Evolutionary conservation across 2,113 vertebrate species (phyloP).

Genomic region (Cervus canadensis): DNA sequence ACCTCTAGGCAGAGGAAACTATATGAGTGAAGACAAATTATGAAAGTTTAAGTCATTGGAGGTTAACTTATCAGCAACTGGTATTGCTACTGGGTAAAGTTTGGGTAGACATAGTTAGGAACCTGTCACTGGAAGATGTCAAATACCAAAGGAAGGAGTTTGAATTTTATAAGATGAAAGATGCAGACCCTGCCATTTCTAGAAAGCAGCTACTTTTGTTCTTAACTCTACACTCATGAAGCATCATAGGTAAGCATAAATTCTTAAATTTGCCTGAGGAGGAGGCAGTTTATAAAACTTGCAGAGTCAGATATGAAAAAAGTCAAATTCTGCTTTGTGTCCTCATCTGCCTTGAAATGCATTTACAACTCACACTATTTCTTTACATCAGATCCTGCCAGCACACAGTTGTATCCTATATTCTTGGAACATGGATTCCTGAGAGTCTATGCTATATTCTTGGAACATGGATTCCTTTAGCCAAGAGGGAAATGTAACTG

Average conservation of each 20-base stretch:
- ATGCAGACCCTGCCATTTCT: neutral
- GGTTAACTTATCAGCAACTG: neutral
- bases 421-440: neutral
- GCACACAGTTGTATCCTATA: neutral
- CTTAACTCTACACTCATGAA: neutral
- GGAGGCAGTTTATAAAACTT: slow-evolving; percentile 5
- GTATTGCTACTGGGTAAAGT: neutral
- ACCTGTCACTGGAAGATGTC: neutral
- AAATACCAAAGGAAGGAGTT: neutral
- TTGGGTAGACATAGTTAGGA: neutral
- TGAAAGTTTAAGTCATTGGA: neutral
- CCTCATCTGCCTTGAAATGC: neutral
- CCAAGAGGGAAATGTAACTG: no score
- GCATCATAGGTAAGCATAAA: neutral
- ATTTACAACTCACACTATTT: neutral
- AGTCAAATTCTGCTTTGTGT: neutral
- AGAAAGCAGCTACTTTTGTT: neutral
- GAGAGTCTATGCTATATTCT: neutral
- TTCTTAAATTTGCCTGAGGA: neutral
- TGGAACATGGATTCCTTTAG: no score
- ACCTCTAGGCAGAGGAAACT: neutral
- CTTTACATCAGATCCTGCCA: neutral
- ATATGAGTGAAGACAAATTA: neutral
- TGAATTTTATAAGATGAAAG: neutral
- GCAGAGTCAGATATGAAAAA: neutral